Percentiles rank a stretch among this genome's conserved stretches.
phyloP scores from a whole-genome alignment of 2,113 vertebrate species.

The Gallinago paraguaiae region DNA sequence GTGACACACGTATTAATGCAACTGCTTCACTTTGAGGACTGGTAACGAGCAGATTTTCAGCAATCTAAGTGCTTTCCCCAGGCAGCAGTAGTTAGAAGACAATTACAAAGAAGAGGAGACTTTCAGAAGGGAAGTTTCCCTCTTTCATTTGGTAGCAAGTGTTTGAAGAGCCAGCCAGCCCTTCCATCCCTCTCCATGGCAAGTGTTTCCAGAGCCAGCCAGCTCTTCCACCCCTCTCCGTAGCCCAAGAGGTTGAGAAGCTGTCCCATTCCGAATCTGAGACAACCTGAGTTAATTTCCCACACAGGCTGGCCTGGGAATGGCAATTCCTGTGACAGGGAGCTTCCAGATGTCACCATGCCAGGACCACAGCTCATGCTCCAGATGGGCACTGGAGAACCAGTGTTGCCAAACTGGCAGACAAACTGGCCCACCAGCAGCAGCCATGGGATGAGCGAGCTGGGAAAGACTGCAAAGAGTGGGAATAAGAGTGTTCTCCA shows the following conservation, averaged over 20 bases:
- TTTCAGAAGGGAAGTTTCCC: neutral
- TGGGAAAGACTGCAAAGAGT: neutral
- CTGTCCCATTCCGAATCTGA: neutral
- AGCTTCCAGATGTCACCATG: neutral
- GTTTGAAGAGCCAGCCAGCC: neutral
- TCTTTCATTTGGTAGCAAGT: neutral
- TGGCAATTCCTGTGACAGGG: neutral
- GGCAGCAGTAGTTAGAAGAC: neutral
- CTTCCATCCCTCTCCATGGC: neutral
- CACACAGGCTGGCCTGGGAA: neutral
- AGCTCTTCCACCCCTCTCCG: neutral
- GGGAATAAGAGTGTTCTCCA: neutral
- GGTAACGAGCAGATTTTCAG: neutral
- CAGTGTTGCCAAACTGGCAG: neutral
- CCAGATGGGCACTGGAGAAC: neutral
- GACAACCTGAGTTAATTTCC: slow-evolving; percentile 17
- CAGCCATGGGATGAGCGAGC: neutral
- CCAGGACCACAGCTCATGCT: neutral
- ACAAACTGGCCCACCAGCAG: fast-evolving
- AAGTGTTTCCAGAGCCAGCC: neutral
- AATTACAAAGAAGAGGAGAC: neutral
- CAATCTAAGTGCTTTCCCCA: neutral
- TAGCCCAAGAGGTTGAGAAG: neutral
- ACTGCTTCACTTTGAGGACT: neutral
- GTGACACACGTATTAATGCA: neutral